Evolutionary conservation across 2,797 vertebrate species (phyloP), one percentile per base, ranked within the genome.

Genomic region (Hyperoplus immaculatus): DNA sequence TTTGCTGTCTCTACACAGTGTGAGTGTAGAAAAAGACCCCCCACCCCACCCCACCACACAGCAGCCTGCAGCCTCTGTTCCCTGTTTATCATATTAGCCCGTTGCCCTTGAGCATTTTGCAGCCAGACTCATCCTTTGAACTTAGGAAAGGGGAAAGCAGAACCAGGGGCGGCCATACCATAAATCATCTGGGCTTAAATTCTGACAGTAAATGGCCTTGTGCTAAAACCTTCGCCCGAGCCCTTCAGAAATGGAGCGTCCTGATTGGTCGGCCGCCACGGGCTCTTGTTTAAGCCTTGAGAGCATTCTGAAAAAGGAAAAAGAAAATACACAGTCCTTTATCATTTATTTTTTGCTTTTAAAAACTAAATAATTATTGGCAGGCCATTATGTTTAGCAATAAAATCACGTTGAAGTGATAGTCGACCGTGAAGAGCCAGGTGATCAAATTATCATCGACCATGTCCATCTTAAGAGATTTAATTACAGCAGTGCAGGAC

Each of bases 61-160:
- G 29, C 49, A 56, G 75, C 80, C 80, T 76, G 72, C 56, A 89
- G 83, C 76, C 76, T 84, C 85, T 87, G 79, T 78, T 90, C 78
- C 67, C 74, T 89, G 82, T 91, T 93, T 91, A 94, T 93, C 87
- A 92, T 87, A 92, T 92, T 92, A 94, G 88, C 82, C 77, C 39
- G 41, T 29, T 81, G 86, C 89, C 91, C 92, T 92, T 91, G 89
- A 92, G 89, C 84, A 76, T 88, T 84, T 85, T 79, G 45, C 56
- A 89, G 80, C 75, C 89, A 89, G 81, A 78, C 78, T 84, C 74
- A 81, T 83, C 88, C 86, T 93, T 90, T 93, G 90, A 91, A 92
- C 88, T 79, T 58, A 72, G 66, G 47, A 83, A 29, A 29, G 29
- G 69, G 55, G 74, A 85, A 85, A 85, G 82, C 80, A 87, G 80